A percentile compares a stretch with the other conserved stretches of the same genome.
These are phyloP conservation scores for Siphlonurus alternatus DNA, from an alignment of 2,888 invertebrate genomes.

Conservation along the genomic window DNA sequence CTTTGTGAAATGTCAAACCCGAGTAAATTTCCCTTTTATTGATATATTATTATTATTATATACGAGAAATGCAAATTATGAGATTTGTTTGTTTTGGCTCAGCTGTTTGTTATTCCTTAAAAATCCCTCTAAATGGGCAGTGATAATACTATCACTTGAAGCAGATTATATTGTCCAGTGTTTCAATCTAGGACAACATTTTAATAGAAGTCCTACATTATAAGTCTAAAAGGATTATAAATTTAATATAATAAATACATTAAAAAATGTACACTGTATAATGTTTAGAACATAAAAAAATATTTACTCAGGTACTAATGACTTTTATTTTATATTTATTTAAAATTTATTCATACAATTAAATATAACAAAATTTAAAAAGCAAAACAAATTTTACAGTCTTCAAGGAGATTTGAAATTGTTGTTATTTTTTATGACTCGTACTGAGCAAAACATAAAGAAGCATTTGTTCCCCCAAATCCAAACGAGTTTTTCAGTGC, in stretches of 20 bases:
- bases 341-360: conserved; percentile 18
- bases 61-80: not conserved
- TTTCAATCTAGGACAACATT: not conserved
- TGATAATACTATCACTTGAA: not conserved
- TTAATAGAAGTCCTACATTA: not conserved
- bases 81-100: not conserved
- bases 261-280: not conserved
- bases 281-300: conserved; percentile 11
- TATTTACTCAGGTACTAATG: conserved; percentile 15
- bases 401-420: conserved; percentile 8
- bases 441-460: conserved; percentile 46
- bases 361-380: conserved; percentile 14
- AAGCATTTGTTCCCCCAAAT: conserved; percentile 96
- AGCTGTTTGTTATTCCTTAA: not conserved
- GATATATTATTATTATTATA: not conserved
- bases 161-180: no score
- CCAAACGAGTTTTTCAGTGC: conserved; percentile 97
- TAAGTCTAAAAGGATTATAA: not conserved
- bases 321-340: conserved; percentile 20
- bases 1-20: not conserved
- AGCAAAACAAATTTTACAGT: no score
- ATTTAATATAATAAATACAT: not conserved
- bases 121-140: not conserved
- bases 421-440: conserved; percentile 10
- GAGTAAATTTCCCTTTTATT: not conserved